These are phyloP conservation scores for Sebastes iracundus DNA, from an alignment of 2,797 vertebrate species.

Conservation along the genomic window DNA sequence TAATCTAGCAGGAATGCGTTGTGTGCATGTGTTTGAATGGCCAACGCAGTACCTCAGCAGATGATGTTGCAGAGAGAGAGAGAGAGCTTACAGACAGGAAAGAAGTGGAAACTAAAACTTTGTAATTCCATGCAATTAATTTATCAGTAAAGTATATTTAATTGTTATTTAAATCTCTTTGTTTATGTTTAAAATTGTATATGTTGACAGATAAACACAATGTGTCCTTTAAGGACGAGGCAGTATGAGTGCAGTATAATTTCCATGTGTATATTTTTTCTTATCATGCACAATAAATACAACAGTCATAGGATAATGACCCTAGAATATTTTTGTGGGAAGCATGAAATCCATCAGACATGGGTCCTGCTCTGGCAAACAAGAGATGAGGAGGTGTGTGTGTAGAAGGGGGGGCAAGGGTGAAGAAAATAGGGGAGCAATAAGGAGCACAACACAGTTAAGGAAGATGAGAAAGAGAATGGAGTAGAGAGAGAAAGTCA, in stretches of 20 bases:
- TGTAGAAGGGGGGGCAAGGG: not conserved
- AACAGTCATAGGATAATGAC: conserved; percentile 12
- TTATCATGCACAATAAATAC: not conserved
- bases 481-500: conserved; percentile 42
- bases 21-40: not conserved
- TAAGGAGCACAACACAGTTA: conserved; percentile 27
- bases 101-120: not conserved
- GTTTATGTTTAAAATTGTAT: not conserved
- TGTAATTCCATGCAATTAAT: not conserved
- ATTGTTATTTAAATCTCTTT: not conserved
- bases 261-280: not conserved
- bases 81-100: not conserved
- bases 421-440: conserved; percentile 12
- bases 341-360: conserved; percentile 36
- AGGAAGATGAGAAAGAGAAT: conserved; percentile 51
- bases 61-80: not conserved
- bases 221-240: not conserved
- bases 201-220: not conserved
- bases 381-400: conserved; percentile 12
- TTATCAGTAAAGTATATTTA: not conserved
- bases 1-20: conserved; percentile 2
- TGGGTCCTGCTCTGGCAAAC: conserved; percentile 9
- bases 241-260: not conserved
- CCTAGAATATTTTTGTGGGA: conserved; percentile 12
- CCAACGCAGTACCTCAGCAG: not conserved